phyloP scores from a whole-genome alignment of 2,797 vertebrate species.

The Danio kyathit region DNA sequence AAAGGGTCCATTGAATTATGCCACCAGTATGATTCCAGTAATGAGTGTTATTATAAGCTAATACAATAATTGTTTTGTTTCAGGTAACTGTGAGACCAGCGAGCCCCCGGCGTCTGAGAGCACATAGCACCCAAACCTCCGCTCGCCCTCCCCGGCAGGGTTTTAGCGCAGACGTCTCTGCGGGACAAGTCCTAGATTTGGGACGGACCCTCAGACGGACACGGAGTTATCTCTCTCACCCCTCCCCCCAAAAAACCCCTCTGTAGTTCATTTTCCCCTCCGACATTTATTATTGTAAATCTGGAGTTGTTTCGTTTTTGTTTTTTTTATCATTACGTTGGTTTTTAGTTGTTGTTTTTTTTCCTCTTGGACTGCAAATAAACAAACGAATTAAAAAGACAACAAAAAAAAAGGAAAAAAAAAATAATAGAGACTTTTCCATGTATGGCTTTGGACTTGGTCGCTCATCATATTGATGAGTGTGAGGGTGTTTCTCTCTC shows the following conservation, averaged over 20 bases:
- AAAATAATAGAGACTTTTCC: constrained; percentile 82
- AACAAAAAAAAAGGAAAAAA: constrained; percentile 35
- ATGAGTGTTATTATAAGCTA: not conserved
- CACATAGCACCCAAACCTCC: constrained; percentile 89
- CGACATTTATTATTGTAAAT: constrained; percentile 85
- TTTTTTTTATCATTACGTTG: constrained; percentile 79
- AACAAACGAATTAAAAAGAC: constrained; percentile 60
- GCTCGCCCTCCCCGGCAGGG: constrained; percentile 81
- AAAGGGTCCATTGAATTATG: no score
- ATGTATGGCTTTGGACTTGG: constrained; percentile 93
- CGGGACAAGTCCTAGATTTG: constrained; percentile 81
- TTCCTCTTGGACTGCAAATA: constrained; percentile 82
- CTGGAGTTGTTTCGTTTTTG: constrained; percentile 82
- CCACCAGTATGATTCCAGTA: no score
- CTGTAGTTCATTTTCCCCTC: constrained; percentile 84
- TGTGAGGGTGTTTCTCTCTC: constrained; percentile 85
- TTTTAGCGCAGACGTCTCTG: constrained; percentile 81
- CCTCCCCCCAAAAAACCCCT: constrained; percentile 68
- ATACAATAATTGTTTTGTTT: not conserved
- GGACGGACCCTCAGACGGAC: constrained; percentile 83
- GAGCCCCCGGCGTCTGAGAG: constrained; percentile 89
- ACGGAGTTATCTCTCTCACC: constrained; percentile 78
- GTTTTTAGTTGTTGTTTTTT: constrained; percentile 63
- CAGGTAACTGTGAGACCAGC: constrained; percentile 89
- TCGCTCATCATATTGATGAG: constrained; percentile 99